Percentiles rank a stretch among this genome's conserved stretches.
These are phyloP conservation scores for Monopis laevigella DNA, from an alignment of 2,888 invertebrate species.

Conservation along the genomic window DNA sequence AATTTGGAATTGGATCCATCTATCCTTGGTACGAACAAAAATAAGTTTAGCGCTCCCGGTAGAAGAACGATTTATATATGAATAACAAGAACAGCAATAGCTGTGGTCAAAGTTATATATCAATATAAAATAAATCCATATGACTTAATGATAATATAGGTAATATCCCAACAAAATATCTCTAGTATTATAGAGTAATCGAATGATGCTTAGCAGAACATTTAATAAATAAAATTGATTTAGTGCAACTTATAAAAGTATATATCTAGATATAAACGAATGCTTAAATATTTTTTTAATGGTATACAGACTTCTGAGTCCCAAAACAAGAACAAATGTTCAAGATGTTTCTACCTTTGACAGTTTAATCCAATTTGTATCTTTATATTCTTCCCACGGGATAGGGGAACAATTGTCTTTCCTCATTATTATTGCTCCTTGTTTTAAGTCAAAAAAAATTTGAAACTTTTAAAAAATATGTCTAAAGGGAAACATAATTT, in stretches of 20 bases:
- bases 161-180: no score
- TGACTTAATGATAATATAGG: no score
- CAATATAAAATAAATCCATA: no score
- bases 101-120: no score
- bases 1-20: conserved; percentile 70
- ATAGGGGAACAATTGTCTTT: conserved; percentile 49
- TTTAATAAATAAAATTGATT: no score
- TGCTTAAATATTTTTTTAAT: no score
- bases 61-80: conserved; percentile 47
- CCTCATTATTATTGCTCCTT: conserved; percentile 44
- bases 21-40: conserved; percentile 61
- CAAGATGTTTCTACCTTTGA: conserved; percentile 59
- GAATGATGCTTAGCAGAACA: no score
- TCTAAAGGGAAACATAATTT: background rate
- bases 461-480: background rate
- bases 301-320: conserved; percentile 48
- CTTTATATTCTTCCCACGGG: conserved; percentile 53
- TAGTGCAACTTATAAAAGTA: no score
- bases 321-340: conserved; percentile 38
- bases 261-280: conserved; percentile 21
- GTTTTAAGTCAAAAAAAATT: background rate
- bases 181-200: no score
- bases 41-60: conserved; percentile 49
- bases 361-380: conserved; percentile 67
- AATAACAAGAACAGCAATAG: no score